These are phyloP conservation scores for Phenganax subtilis DNA, from an alignment of 92 coral and sea anemone species.

Conservation along the genomic window DNA sequence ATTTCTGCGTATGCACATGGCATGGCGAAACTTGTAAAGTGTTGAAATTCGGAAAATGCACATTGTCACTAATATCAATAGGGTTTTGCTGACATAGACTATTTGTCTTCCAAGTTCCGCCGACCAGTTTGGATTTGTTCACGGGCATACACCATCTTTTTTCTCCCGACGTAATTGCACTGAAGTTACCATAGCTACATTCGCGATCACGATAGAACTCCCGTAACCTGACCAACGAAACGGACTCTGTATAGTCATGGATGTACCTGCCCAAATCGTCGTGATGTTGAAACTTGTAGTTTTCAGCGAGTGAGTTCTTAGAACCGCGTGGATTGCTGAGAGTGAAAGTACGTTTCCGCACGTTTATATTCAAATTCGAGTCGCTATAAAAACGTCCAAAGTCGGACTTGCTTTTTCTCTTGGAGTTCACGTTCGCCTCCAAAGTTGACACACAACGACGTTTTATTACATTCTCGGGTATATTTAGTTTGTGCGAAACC, in stretches of 20 bases:
- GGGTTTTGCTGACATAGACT: constrained; percentile 1
- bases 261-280: constrained; percentile 51
- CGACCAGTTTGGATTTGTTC: constrained; percentile 13
- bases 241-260: constrained; percentile 59
- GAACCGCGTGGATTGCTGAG: neutral
- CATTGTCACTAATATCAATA: neutral
- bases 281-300: constrained; percentile 63
- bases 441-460: constrained; percentile 19
- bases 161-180: constrained; percentile 22
- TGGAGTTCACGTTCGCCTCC: constrained; percentile 6
- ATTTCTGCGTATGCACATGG: constrained; percentile 3
- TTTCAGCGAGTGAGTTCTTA: constrained; percentile 1
- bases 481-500: neutral
- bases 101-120: neutral
- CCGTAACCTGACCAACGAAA: constrained; percentile 53
- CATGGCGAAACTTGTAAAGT: constrained; percentile 24
- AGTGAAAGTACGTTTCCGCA: constrained; percentile 6
- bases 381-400: constrained; percentile 26
- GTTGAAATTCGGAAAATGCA: constrained; percentile 25
- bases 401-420: constrained; percentile 18
- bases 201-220: constrained; percentile 4
- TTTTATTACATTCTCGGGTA: neutral
- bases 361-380: constrained; percentile 27
- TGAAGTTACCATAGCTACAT: constrained; percentile 16
- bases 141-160: constrained; percentile 13